phyloP scores from a whole-genome alignment of 1,140 invertebrate genomes.

The Zaprionus lachaisei region DNA sequence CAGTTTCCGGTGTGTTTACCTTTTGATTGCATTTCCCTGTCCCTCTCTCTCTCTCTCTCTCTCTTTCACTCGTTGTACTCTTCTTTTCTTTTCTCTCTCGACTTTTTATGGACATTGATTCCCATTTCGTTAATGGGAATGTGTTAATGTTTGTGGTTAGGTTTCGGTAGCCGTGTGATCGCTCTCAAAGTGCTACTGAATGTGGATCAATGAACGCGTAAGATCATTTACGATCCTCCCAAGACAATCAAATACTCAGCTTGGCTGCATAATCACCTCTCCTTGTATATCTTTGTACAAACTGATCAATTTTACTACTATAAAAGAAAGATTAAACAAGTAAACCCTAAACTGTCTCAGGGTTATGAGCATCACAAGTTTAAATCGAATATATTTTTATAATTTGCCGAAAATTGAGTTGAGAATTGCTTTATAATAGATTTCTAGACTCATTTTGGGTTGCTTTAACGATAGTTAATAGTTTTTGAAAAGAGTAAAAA shows the following conservation, averaged over 20 bases:
- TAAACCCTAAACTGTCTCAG: neutral
- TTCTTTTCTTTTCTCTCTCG: neutral
- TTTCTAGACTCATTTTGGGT: too few species aligned
- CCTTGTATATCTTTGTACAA: neutral
- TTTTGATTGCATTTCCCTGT: conserved; percentile 59
- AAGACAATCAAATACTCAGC: neutral
- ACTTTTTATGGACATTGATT: conserved; percentile 43
- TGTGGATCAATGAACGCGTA: conserved; percentile 56
- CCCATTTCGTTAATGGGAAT: conserved; percentile 58
- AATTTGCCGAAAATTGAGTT: neutral
- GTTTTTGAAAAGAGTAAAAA: too few species aligned
- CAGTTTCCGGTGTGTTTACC: conserved; percentile 69
- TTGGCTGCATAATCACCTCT: neutral
- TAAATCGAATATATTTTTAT: neutral
- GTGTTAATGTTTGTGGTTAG: conserved; percentile 61
- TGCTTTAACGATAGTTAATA: too few species aligned
- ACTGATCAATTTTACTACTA: neutral
- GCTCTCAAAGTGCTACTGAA: conserved; percentile 39
- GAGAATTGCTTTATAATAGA: neutral
- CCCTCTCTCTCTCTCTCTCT: neutral
- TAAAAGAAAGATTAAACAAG: neutral
- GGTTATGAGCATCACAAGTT: neutral
- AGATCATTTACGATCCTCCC: conserved; percentile 23
- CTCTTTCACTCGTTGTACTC: neutral
- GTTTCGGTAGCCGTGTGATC: conserved; percentile 27